Evolutionary conservation across 2,113 vertebrate genomes (phyloP), one percentile per base, ranked within the genome.

Genomic region (Calyptommatus sinebrachiatus): DNA sequence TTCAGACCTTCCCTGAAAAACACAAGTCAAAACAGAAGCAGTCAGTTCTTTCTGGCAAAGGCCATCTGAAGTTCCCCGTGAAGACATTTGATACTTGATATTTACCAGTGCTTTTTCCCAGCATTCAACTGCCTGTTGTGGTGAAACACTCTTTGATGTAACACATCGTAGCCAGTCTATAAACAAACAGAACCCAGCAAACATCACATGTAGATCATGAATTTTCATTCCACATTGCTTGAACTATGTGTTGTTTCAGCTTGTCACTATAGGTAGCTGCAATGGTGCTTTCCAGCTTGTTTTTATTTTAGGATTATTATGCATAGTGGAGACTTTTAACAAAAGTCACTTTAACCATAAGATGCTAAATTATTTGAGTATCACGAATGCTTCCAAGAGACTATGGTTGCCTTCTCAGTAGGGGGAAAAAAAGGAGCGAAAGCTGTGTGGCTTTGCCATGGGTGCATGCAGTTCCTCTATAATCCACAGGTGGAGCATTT

Each of bases 61-160:
- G 82, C 65, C 85, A 86, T 83, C 83, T 86, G 85, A 91, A 91
- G 86, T 82, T 66, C 83, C 76, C 69, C 69, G 48, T 24, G 68
- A 82, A 73, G 92, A 89, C 86, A 92, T 93, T 84, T 93, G 93
- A 90, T 22, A 88, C 91, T 91, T 90, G 90, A 90, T 91, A 91
- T 87, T 62, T 73, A 71, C 88, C 86, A 81, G 89, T 86, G 90
- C 88, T 85, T 85, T 86, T 92, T 90, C 88, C 84, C 85, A 78
- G 83, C 83, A 86, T 89, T 89, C 87, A 86, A 71, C 76, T 90
- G 90, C 89, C 91, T 76, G 45, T 89, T 88, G 86, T 41, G 86
- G 87, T 84, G 92, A 92, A 75, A 91, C 91, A 89, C 81, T 89
- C 89, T 91, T 92, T 87, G 82, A 91, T 91, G 92, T 90, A 78